Base-by-base conservation (phyloP, 1,140 invertebrate genomes). In the Drosophila funebris region DNA sequence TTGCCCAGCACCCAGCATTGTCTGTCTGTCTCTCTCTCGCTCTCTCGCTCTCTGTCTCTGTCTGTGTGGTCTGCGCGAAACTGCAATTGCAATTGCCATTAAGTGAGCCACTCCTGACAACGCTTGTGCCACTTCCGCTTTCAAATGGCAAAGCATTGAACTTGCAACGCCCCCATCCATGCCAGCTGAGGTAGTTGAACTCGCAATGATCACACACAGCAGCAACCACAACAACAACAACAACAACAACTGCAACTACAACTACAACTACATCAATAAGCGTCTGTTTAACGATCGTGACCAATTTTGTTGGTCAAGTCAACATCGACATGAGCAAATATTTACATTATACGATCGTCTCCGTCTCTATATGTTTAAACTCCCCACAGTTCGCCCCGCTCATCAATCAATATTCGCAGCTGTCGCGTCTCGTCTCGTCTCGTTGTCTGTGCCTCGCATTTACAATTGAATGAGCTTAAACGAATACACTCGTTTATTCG, bases 221-320 rank as follows among this genome's bases (percentile, higher is more conserved):
- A 44, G 48, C 73, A 54, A 7, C 54, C 37, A 27, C 52, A 18
- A 27, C 31, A 8, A 18, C 22, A 18, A 50, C 33, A 31, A 52
- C 16, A 16, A 54, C 33, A 24, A 1, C 20, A 31, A 7, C 43
- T 24, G 9, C 31, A 31, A 18, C 41, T 39, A 24, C 67, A 48
- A 9, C 46, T 18, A 41, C 54, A 33, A 54, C 62, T 18, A 73
- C 46, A 6, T 22, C 48, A 60, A 53, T 64, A 71, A 60, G 78
- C 81, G 74, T 73, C 78, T 87, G 83, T 79, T 87, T 88, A 82
- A 82, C 82, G 83, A 87, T 88, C 82, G 82, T 87, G 83, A 88
- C 82, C 82, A 85, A 87, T 87, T 85, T 52, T 82, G 78, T 87
- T 87, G 82, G 83, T 88, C 82, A 85, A 78, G 64, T 73, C 76